Conservation (phyloP, 2,113 vertebrate species). For the Poeciliopsis retropinna region DNA sequence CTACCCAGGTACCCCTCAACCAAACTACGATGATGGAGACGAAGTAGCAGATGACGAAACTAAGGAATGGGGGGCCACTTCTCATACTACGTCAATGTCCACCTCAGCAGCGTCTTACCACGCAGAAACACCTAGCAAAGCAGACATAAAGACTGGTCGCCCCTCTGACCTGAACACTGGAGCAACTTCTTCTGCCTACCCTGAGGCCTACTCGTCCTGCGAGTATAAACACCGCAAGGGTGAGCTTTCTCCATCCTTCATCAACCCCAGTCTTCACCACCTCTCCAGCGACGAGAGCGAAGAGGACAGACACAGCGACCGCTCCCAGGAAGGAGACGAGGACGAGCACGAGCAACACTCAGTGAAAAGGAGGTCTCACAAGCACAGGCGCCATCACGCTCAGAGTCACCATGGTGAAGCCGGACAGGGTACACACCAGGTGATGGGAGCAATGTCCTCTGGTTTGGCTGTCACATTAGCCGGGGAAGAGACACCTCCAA, state of each 20-base stretch:
- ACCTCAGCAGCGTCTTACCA: constrained; percentile 75
- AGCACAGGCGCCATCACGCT: constrained; percentile 84
- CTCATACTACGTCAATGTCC: constrained; percentile 71
- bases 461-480: constrained; percentile 72
- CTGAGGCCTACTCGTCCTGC: constrained; percentile 74
- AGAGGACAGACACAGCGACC: constrained; percentile 69
- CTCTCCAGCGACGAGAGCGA: constrained; percentile 87
- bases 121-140: constrained; percentile 56
- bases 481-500: constrained; percentile 93
- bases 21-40: constrained; percentile 61
- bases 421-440: constrained; percentile 54
- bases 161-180: constrained; percentile 80
- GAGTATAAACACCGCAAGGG: constrained; percentile 86
- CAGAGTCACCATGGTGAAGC: constrained; percentile 66
- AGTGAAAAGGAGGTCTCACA: constrained; percentile 82
- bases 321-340: constrained; percentile 69
- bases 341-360: constrained; percentile 78
- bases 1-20: constrained; percentile 61
- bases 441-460: constrained; percentile 53
- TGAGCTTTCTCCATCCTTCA: constrained; percentile 93
- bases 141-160: constrained; percentile 65
- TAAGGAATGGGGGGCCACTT: constrained; percentile 67
- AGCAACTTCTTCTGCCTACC: constrained; percentile 62
- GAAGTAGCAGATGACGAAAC: constrained; percentile 51
- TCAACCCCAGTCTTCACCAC: constrained; percentile 89